Evolutionary conservation across 2,888 invertebrate genomes (phyloP).

Genomic region (Lasioglossum lativentre): DNA sequence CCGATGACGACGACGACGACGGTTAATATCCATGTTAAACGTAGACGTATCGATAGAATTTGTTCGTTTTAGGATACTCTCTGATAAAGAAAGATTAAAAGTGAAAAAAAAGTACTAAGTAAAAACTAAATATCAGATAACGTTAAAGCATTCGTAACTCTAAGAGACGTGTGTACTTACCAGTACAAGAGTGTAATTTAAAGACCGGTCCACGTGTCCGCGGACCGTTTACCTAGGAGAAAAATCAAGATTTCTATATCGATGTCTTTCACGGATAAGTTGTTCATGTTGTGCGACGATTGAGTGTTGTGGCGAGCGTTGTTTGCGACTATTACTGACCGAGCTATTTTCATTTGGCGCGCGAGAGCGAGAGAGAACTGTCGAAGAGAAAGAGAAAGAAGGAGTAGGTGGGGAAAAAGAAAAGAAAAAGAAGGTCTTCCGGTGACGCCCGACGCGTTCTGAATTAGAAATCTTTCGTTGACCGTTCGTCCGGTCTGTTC

Average conservation of each 20-base stretch:
- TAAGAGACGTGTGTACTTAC: conserved; percentile 52
- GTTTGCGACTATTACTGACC: not conserved
- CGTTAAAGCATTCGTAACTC: conserved; percentile 72
- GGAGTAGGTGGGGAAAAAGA: not conserved
- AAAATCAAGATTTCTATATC: conserved; percentile 75
- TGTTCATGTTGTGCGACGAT: conserved; percentile 53
- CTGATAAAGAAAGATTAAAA: conserved; percentile 74
- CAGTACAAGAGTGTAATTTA: conserved; percentile 58
- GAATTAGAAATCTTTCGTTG: conserved; percentile 18
- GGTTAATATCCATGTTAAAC: conserved; percentile 79
- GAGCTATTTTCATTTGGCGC: conserved; percentile 1
- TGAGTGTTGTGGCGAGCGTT: conserved; percentile 17
- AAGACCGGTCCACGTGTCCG: conserved; percentile 49
- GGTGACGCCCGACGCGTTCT: conserved; percentile 35
- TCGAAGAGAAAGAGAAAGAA: not conserved
- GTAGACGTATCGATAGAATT: conserved; percentile 80
- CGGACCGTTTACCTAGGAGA: conserved; percentile 63
- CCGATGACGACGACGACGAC: conserved; percentile 67
- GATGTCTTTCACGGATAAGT: conserved; percentile 78
- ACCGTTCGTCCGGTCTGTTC: not conserved
- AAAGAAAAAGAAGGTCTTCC: conserved; percentile 21
- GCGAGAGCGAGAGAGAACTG: not conserved
- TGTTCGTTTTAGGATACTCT: conserved; percentile 81
- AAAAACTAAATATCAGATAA: conserved; percentile 70
- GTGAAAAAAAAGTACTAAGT: conserved; percentile 37